Evolutionary conservation across 23 tunicate genomes (phyloP).

Genomic region (Diplosoma virens): DNA sequence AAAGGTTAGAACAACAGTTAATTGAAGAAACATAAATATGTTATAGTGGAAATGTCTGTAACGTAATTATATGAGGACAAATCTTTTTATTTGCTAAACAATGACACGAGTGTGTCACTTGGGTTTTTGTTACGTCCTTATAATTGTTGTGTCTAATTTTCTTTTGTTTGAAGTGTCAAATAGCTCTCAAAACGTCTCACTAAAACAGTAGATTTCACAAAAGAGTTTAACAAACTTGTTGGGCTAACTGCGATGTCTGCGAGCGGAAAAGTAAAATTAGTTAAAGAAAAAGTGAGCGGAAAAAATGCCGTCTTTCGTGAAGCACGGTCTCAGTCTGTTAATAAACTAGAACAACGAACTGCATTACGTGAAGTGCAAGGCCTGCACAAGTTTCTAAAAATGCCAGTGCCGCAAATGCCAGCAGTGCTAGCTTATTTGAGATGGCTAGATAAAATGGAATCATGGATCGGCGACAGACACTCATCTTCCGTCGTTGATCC

Average conservation of each 20-base stretch:
- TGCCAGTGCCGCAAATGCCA: constrained; percentile 74
- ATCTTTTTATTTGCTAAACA: constrained; percentile 14
- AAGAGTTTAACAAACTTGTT: neutral
- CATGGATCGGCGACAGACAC: constrained; percentile 46
- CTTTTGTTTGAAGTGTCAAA: neutral
- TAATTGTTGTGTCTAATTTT: constrained; percentile 2
- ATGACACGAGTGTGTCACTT: neutral
- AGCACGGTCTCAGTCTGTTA: constrained; percentile 18
- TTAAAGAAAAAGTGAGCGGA: neutral
- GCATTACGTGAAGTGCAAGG: constrained; percentile 54
- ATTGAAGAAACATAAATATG: neutral
- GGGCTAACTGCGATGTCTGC: neutral
- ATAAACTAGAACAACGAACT: constrained; percentile 55
- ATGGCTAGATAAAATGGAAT: constrained; percentile 93
- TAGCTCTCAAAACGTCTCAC: neutral
- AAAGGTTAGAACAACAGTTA: constrained; percentile 21
- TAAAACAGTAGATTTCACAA: neutral
- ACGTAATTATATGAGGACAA: constrained; percentile 4
- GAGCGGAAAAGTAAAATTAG: neutral
- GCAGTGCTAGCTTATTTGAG: constrained; percentile 77
- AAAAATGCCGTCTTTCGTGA: no score
- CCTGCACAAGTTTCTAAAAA: constrained; percentile 43
- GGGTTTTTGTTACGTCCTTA: neutral
- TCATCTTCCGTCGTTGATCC: constrained; percentile 20
- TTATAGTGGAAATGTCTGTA: neutral